Evolutionary conservation across 2,888 invertebrate genomes (phyloP).

Genomic region (Sepiola atlantica): DNA sequence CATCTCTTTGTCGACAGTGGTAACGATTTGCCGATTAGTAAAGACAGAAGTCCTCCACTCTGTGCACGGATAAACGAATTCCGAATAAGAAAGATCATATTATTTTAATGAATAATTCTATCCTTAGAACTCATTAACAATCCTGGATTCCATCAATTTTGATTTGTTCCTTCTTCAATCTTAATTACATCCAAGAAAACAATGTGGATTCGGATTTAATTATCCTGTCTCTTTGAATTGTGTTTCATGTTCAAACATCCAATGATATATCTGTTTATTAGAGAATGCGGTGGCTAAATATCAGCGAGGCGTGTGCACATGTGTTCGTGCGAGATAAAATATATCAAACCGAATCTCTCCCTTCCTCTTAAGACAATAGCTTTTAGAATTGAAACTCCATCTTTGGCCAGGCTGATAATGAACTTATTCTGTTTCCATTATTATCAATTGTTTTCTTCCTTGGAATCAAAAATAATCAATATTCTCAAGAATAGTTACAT

Average conservation of each 20-base stretch:
- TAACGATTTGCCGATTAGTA: too few species aligned
- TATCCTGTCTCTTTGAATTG: not conserved
- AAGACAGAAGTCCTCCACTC: too few species aligned
- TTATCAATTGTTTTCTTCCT: constrained; percentile 8
- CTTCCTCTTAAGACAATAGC: not conserved
- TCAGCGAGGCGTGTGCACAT: not conserved
- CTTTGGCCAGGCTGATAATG: not conserved
- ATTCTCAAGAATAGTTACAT: not conserved
- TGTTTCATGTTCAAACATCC: not conserved
- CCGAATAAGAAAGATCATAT: not conserved
- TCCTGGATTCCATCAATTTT: not conserved
- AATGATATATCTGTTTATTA: too few species aligned
- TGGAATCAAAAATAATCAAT: not conserved
- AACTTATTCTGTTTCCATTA: not conserved
- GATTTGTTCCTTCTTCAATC: not conserved
- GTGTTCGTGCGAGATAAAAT: not conserved
- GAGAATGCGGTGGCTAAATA: too few species aligned
- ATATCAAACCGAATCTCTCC: not conserved
- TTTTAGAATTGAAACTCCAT: not conserved
- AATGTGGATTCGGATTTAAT: not conserved
- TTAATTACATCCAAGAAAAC: not conserved
- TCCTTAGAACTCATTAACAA: not conserved
- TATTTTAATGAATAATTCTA: not conserved
- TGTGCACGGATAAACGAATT: not conserved
- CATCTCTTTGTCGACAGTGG: too few species aligned